These are phyloP conservation scores for Zosterops lateralis DNA, from an alignment of 2,113 vertebrate genomes.

Conservation along the genomic window DNA sequence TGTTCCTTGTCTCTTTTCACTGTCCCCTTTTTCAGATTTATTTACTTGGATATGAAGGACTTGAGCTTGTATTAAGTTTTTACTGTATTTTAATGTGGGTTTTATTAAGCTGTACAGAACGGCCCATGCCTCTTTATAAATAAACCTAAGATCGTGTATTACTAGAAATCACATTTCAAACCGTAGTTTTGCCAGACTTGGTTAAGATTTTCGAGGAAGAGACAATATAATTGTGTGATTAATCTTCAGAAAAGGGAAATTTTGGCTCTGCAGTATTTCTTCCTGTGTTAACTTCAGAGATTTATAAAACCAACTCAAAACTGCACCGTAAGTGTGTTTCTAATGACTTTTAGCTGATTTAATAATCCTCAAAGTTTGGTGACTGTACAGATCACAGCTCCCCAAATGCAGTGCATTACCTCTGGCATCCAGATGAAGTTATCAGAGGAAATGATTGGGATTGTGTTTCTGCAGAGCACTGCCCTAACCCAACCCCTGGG, in stretches of 20 bases:
- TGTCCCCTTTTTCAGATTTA: neutral
- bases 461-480: constrained; percentile 27
- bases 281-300: constrained; percentile 36
- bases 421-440: constrained; percentile 50
- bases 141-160: constrained; percentile 10
- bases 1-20: neutral
- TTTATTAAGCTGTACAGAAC: constrained; percentile 33
- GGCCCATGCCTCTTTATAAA: constrained; percentile 1
- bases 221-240: constrained; percentile 48
- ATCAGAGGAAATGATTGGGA: constrained; percentile 12
- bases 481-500: constrained; percentile 36
- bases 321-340: constrained; percentile 50
- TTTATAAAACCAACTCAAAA: constrained; percentile 56
- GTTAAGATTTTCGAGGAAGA: constrained; percentile 51
- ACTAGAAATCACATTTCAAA: constrained; percentile 44
- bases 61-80: neutral
- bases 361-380: constrained; percentile 58
- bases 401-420: constrained; percentile 35
- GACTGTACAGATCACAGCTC: constrained; percentile 23
- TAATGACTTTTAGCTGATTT: constrained; percentile 60
- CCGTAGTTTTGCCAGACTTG: constrained; percentile 29
- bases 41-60: neutral
- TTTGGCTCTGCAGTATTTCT: constrained; percentile 49
- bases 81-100: constrained; percentile 24
- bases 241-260: constrained; percentile 50